Conservation (phyloP, 2,797 vertebrate genomes). For the Brachyrhaphis roseni region DNA sequence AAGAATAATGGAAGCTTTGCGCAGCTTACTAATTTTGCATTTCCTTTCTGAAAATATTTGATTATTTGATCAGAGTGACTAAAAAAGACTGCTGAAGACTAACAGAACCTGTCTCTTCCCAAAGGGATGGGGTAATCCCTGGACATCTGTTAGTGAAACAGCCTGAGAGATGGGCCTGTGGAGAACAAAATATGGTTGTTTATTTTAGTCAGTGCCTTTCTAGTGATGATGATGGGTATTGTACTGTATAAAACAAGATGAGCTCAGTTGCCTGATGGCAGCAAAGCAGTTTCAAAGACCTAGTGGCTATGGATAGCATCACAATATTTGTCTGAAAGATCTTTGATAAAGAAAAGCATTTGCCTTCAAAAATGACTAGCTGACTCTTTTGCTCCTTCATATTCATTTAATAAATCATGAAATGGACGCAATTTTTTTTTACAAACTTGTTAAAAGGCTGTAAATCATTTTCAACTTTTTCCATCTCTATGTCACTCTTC, state of each 20-base stretch:
- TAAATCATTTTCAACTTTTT: not conserved
- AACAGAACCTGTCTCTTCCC: conserved; percentile 42
- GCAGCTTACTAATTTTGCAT: conserved; percentile 40
- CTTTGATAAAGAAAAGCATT: conserved; percentile 24
- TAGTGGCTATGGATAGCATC: conserved; percentile 38
- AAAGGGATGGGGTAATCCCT: conserved; percentile 68
- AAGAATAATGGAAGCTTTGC: conserved; percentile 26
- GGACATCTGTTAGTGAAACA: conserved; percentile 67
- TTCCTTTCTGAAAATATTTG: conserved; percentile 67
- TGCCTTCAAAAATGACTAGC: conserved; percentile 1
- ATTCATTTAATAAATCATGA: not conserved
- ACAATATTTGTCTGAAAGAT: conserved; percentile 24
- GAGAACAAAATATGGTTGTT: conserved; percentile 61
- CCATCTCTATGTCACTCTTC: not conserved
- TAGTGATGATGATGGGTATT: conserved; percentile 33
- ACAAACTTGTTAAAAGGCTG: not conserved
- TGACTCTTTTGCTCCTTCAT: not conserved
- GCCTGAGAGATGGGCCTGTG: conserved; percentile 55
- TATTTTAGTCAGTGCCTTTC: conserved; percentile 59
- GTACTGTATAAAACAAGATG: conserved; percentile 22
- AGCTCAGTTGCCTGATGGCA: conserved; percentile 33
- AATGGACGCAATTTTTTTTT: not conserved
- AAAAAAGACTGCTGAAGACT: conserved; percentile 59
- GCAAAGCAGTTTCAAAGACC: conserved; percentile 47
- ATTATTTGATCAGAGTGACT: conserved; percentile 44